phyloP scores from a whole-genome alignment of 2,113 vertebrate genomes.

The Psophia crepitans region DNA sequence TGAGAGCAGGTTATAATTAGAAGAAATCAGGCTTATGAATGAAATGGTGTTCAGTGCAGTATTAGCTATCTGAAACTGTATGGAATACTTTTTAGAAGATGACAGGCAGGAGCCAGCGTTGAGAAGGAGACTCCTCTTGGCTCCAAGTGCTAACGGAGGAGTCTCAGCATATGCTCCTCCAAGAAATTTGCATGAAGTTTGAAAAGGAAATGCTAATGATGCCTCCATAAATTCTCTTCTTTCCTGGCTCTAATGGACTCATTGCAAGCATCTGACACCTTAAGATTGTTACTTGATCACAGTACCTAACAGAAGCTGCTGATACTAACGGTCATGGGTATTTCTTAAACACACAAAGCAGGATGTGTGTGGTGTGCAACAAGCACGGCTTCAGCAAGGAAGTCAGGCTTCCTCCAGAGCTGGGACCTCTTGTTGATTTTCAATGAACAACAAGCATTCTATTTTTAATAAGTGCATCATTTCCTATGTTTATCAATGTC shows the following conservation, averaged over 20 bases:
- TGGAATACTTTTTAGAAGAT: neutral
- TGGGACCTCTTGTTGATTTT: neutral
- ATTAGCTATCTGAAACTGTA: neutral
- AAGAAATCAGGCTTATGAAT: neutral
- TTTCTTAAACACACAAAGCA: neutral
- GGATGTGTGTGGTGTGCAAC: neutral
- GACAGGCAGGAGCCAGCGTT: neutral
- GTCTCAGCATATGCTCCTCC: neutral
- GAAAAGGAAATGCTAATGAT: constrained; percentile 3
- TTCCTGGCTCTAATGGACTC: neutral
- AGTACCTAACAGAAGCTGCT: neutral
- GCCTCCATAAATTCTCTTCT: neutral
- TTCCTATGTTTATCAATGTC: neutral
- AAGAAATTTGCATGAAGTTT: neutral
- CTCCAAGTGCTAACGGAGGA: neutral
- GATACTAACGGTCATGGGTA: neutral
- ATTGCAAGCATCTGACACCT: neutral
- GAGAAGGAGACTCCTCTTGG: constrained; percentile 4
- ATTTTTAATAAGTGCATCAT: neutral
- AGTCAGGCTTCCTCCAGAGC: neutral
- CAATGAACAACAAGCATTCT: neutral
- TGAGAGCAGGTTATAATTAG: neutral
- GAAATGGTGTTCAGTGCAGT: neutral
- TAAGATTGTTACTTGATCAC: neutral
- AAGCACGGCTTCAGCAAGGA: neutral